Conservation (phyloP, 2,888 invertebrate species). For the Thereva nobilitata region DNA sequence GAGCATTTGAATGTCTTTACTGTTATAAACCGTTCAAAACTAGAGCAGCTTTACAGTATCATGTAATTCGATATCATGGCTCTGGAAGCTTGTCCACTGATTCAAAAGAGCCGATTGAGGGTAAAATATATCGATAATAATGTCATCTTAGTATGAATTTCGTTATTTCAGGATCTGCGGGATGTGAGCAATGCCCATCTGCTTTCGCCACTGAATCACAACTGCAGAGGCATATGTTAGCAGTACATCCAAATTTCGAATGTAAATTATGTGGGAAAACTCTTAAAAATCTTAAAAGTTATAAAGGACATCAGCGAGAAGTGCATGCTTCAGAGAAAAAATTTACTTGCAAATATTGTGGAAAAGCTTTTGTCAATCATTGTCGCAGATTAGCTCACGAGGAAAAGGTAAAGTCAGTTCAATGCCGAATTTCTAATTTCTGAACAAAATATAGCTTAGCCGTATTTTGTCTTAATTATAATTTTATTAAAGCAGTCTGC, state of each 20-base stretch:
- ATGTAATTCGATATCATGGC: constrained; percentile 44
- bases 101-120: too few relatives aligned
- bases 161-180: constrained; percentile 36
- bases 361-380: constrained; percentile 54
- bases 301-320: constrained; percentile 49
- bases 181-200: constrained; percentile 48
- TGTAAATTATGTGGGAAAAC: constrained; percentile 50
- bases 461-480: too few relatives aligned
- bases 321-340: constrained; percentile 52
- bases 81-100: too few relatives aligned
- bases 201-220: constrained; percentile 47
- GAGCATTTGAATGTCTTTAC: constrained; percentile 49
- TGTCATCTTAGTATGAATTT: too few relatives aligned
- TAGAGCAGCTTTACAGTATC: constrained; percentile 54
- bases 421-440: too few relatives aligned
- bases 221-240: constrained; percentile 49
- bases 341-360: constrained; percentile 50
- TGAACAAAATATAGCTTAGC: too few relatives aligned
- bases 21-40: constrained; percentile 51
- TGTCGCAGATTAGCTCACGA: constrained; percentile 52
- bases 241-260: constrained; percentile 48
- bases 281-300: constrained; percentile 51
- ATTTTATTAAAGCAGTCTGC: too few relatives aligned
- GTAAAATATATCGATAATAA: too few relatives aligned
- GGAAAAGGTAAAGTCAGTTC: constrained; percentile 43